Evolutionary conservation across 2,888 invertebrate genomes (phyloP).

Genomic region (Resseliella maxima): DNA sequence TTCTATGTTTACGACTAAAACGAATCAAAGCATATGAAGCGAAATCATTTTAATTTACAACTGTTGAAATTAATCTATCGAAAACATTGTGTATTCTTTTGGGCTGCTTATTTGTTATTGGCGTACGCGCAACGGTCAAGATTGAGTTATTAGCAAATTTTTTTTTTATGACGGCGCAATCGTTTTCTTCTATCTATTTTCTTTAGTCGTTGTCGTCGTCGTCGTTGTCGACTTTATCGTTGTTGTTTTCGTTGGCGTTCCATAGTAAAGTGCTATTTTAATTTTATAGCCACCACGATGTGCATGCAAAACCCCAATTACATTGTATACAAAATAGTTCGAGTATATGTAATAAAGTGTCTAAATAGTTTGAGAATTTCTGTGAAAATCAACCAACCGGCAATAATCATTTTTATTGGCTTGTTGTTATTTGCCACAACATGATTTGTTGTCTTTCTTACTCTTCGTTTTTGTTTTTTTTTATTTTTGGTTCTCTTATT

Average conservation of each 20-base stretch:
- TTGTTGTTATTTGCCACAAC: conserved; percentile 50
- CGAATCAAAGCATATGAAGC: neutral
- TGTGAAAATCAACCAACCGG: conserved; percentile 20
- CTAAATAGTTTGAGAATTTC: conserved; percentile 32
- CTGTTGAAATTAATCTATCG: conserved; percentile 22
- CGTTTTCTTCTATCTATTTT: conserved; percentile 13
- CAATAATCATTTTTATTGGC: conserved; percentile 46
- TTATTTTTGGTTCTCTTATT: no score
- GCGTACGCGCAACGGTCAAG: neutral
- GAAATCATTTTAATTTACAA: conserved; percentile 47
- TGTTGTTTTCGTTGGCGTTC: neutral
- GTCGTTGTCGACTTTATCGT: neutral
- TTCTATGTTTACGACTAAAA: conserved; percentile 4
- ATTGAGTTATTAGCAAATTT: conserved; percentile 18
- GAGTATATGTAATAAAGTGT: conserved; percentile 6
- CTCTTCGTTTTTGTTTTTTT: neutral
- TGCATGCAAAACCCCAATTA: conserved; percentile 11
- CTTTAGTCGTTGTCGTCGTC: neutral
- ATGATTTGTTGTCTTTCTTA: conserved; percentile 19
- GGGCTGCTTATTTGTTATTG: neutral
- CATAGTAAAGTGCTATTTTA: neutral
- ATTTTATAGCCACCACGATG: neutral
- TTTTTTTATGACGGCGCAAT: conserved; percentile 36
- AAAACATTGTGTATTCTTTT: conserved; percentile 31
- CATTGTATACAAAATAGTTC: conserved; percentile 22